Conservation (phyloP, 1,140 invertebrate genomes). For the Neelides sp. region DNA sequence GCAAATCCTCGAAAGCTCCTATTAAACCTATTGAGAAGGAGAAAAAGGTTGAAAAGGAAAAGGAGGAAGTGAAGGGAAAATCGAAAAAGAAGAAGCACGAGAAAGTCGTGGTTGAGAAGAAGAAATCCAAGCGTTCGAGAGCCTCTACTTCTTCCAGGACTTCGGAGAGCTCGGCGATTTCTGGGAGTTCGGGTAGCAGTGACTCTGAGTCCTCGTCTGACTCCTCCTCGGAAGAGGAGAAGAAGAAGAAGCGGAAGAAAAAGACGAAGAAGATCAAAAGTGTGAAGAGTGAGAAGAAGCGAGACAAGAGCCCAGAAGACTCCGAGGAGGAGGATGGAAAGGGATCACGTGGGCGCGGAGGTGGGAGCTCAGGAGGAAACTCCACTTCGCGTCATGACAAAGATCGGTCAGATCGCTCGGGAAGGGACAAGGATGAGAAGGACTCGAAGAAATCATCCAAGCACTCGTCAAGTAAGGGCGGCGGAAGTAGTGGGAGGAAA, state of each 20-base stretch:
- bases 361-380: slow-evolving; percentile 1
- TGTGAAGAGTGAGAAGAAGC: slow-evolving; percentile 10
- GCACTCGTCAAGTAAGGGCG: slow-evolving; percentile 1
- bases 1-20: not conserved
- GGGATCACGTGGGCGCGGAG: not conserved
- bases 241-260: slow-evolving; percentile 16
- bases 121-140: slow-evolving; percentile 8
- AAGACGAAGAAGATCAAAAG: slow-evolving; percentile 25
- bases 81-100: slow-evolving; percentile 19
- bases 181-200: not conserved
- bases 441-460: slow-evolving; percentile 8
- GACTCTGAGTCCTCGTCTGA: not conserved
- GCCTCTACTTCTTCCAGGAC: slow-evolving; percentile 3
- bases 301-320: slow-evolving; percentile 12
- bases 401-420: not conserved
- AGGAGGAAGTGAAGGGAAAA: slow-evolving; percentile 3
- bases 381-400: slow-evolving; percentile 2
- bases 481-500: slow-evolving; percentile 1
- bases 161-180: not conserved
- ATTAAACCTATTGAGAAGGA: slow-evolving; percentile 3
- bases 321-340: not conserved
- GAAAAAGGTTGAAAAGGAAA: not conserved
- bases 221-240: slow-evolving; percentile 16
- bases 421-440: not conserved
- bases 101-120: slow-evolving; percentile 10